Evolutionary conservation across 2,888 invertebrate genomes (phyloP), one percentile per base, ranked within the genome.

Genomic region (Steinernema carpocapsae): DNA sequence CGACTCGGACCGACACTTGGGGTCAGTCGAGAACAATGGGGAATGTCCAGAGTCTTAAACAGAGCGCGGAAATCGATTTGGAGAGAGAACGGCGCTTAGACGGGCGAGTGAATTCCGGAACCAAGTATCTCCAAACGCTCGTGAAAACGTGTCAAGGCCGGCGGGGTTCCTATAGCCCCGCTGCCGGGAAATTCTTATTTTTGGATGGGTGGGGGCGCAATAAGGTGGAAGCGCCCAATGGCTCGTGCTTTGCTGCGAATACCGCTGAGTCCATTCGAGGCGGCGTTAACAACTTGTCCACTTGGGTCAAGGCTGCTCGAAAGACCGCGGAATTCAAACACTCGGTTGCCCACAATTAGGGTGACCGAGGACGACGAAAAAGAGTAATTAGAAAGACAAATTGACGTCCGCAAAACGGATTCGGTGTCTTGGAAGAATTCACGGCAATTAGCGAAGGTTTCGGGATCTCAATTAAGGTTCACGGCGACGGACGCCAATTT

Each of bases 11-110:
- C 29, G 64, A 17, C 64, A 32, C 32, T 32, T 64, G 32, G 17
- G 64, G 64, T 64, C 64, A 64, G 64, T 64, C 64, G 64, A 64
- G 64, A 64, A 64, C 64, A 64, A 64, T 64, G 64, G 37, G 10
- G 32, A 64, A 32, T 64, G 32, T 17, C 32, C 29, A 32, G n/a
- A 26, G 24, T 56, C 56, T 22, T 26, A 56, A 56, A 56, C 32
- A 64, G 64, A 64, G 64, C 64, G 14, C 29, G 32, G 64, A 29
- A 26, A 64, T 32, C 29, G 10, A 64, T 56, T 24, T 24, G 56
- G 3, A 22, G 2, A 12, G 56, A 56, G 12, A 17, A 12, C 26
- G 24, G 56, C 56, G 14, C 64, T 26, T 14, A n/a, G 19, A 14
- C 3, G 48, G n/a, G 48, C 48, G 37, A 37, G 10, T 37, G 37